These are phyloP conservation scores for Coregonus clupeaformis DNA, from an alignment of 2,113 vertebrate genomes.

Conservation along the genomic window DNA sequence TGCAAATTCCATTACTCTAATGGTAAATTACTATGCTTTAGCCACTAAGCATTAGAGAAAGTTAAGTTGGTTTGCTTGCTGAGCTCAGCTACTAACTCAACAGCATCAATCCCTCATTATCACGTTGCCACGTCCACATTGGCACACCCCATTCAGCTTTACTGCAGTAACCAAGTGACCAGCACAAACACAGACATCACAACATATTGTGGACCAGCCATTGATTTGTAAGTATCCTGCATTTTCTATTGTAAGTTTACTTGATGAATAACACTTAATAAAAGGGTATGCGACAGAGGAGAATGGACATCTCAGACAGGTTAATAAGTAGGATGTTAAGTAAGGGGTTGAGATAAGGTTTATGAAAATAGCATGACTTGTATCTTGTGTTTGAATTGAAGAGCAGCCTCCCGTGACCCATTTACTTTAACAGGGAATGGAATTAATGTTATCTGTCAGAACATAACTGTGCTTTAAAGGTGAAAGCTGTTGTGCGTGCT, in stretches of 20 bases:
- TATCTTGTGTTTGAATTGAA: neutral
- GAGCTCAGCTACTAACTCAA: slow-evolving; percentile 15
- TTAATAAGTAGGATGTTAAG: neutral
- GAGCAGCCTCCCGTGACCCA: neutral
- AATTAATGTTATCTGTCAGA: too few relatives aligned
- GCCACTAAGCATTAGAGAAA: neutral
- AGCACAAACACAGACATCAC: slow-evolving; percentile 56
- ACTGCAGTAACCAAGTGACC: slow-evolving; percentile 66
- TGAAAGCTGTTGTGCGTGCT: neutral
- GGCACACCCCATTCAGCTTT: slow-evolving; percentile 31
- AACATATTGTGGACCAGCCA: slow-evolving; percentile 9
- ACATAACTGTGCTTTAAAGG: neutral
- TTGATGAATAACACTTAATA: neutral
- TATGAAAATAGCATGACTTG: neutral
- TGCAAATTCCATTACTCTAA: too few relatives aligned
- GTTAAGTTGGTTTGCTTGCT: neutral
- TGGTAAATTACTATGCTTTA: too few relatives aligned
- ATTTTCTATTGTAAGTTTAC: neutral
- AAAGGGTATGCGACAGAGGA: neutral
- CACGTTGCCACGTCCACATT: slow-evolving; percentile 43
- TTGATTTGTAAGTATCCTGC: slow-evolving; percentile 39
- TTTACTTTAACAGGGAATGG: too few relatives aligned
- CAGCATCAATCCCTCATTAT: slow-evolving; percentile 20
- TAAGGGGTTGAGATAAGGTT: neutral
- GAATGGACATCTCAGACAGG: neutral